A percentile compares a stretch with the other conserved stretches of the same genome.
These are phyloP conservation scores for Halisarca cf. caerulea DNA, from an alignment of 37 sponge, comb jelly and placozoan species.

Conservation along the genomic window DNA sequence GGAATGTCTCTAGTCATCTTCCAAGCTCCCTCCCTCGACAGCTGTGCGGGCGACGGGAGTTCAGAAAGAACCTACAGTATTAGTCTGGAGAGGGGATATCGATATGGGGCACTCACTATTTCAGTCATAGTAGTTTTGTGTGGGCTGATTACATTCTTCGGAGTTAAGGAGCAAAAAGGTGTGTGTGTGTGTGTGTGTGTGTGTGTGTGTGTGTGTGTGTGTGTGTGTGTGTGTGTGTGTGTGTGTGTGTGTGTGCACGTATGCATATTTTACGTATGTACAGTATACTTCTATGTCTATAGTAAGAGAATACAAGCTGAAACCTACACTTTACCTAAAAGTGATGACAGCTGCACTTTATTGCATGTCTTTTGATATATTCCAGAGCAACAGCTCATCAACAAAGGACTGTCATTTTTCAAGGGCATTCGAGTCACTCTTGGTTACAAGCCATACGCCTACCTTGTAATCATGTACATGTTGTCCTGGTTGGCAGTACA, in stretches of 20 bases:
- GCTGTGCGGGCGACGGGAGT: background rate
- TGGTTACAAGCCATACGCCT: conserved; percentile 53
- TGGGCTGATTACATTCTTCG: conserved; percentile 45
- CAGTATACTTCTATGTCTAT: no score
- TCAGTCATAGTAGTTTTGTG: conserved; percentile 45
- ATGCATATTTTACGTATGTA: no score
- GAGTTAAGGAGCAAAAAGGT: conserved; percentile 71
- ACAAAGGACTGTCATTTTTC: conserved; percentile 54
- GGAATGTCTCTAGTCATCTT: conserved; percentile 42
- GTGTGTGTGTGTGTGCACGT: no score
- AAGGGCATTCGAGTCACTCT: conserved; percentile 37
- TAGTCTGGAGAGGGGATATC: conserved; percentile 37
- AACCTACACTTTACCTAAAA: no score
- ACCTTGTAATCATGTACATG: conserved; percentile 52
- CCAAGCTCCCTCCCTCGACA: background rate
- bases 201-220: no score
- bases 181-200: no score
- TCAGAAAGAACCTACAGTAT: background rate
- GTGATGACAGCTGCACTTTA: no score
- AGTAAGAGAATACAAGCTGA: no score
- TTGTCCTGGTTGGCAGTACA: conserved; percentile 72
- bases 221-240: no score
- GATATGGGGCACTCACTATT: conserved; percentile 55
- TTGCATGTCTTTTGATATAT: no score
- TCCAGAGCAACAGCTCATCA: conserved; percentile 34